Percentiles rank a stretch among this genome's conserved stretches.
phyloP scores from a whole-genome alignment of 2,888 invertebrate species.

The Spisula subtruncata region DNA sequence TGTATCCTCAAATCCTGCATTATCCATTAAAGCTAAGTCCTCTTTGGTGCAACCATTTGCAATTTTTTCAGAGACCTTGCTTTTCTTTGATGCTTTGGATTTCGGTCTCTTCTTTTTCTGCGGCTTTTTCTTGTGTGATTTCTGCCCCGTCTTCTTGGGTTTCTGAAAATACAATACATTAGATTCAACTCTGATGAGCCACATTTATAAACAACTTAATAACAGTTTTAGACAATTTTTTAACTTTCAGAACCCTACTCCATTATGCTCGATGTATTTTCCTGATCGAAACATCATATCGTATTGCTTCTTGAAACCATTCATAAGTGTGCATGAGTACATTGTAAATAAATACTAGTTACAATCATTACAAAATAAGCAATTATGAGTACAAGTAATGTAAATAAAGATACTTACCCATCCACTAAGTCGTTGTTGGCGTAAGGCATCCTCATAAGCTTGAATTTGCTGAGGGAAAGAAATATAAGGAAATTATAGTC shows the following conservation, averaged over 20 bases:
- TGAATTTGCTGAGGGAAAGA: constrained; percentile 81
- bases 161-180: constrained; percentile 47
- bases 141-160: constrained; percentile 55
- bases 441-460: constrained; percentile 83
- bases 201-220: too few species aligned
- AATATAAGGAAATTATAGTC: background rate
- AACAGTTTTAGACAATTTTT: too few species aligned
- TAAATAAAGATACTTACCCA: constrained; percentile 76
- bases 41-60: constrained; percentile 80
- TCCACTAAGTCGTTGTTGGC: constrained; percentile 82
- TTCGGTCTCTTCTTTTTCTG: constrained; percentile 69
- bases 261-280: too few species aligned
- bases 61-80: constrained; percentile 74
- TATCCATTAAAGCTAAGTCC: constrained; percentile 81
- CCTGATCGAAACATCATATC: too few species aligned
- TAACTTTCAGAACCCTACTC: too few species aligned
- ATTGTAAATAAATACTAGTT: too few species aligned
- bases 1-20: constrained; percentile 72
- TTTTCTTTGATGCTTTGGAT: constrained; percentile 74
- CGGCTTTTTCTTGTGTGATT: constrained; percentile 65
- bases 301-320: too few species aligned
- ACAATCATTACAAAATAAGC: too few species aligned
- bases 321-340: too few species aligned
- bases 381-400: too few species aligned
- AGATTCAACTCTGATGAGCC: too few species aligned